Evolutionary conservation across 2,888 invertebrate species (phyloP), one percentile per base, ranked within the genome.

Genomic region (Drepana falcataria): DNA sequence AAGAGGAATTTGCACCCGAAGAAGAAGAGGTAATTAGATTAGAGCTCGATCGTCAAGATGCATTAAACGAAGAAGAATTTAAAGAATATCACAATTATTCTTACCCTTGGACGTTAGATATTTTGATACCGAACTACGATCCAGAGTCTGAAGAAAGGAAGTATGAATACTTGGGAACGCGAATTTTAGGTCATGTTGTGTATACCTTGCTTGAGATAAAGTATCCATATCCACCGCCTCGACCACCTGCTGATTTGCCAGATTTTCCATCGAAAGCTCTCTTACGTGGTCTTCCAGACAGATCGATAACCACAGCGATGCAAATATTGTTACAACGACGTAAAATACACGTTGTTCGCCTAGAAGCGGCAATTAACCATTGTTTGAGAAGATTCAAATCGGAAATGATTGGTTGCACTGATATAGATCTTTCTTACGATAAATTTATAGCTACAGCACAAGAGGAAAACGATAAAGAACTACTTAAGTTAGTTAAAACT

Each of bases 331-430:
- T 93, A 7, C 77, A 81, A 47, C 63, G 72, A 9, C 73, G 75
- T 35, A 84, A 83, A 60, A 81, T 93, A 55, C 83, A 77, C 41
- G 82, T 92, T 47, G 78, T 92, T 6, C 79, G 86, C 1, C 59
- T 92, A 21, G 91, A 92, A 65, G 69, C 86, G 40, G 93, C 92
- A n/a, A 88, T 94, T 9, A 92, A 93, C 68, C 92, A 85, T 75
- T 93, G 93, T 65, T 70, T 94, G 4, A 79, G 86, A 54, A 79
- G 75, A 48, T 94, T 90, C 65, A 92, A 92, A 72, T 62, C 66
- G 5, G 94, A 94, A 81, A 86, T 91, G 83, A 63, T 85, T 57
- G 91, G 92, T 2, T 82, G 81, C 51, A 79, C 84, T 55, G 91
- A 91, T 61, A 85, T 92, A 56, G 92, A 93, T 49, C 66, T 89